Base-by-base conservation (phyloP, 1,140 invertebrate genomes). In the Wiebesia pumilae region DNA sequence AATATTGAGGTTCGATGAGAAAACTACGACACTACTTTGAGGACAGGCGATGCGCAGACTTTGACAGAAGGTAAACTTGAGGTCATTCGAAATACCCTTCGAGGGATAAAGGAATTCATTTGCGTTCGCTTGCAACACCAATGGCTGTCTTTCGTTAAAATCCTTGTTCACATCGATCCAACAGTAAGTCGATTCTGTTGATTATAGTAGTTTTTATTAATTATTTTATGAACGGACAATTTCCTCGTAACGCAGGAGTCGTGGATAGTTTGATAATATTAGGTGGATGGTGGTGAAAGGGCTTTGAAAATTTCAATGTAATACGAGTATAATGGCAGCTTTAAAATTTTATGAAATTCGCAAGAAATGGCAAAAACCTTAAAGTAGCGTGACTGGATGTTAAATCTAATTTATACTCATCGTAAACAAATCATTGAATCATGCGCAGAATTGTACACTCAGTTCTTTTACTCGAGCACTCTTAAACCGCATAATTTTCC, bases 21-120 rank as follows among this genome's bases (percentile, higher is more conserved):
- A 69, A 14, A 87, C 81, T 27, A 7, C 24, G 12, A 87, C 54
- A 21, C 16, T 30, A 24, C 40, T 51, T 21, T 77, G 69, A 0
- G 86, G 81, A 58, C 86, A 87, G 9, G 78, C 86, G 12, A 84
- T 69, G 1, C 86, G 65, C 0, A 84, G 24, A 16, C 21, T 33
- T 10, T 83, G 51, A 51, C 47, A 81, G 12, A 87, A 84, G 6
- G 16, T 30, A 1, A 87, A 27, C 14, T 54, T 81, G 3, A 87
- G 2, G 19, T 38, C 33, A 14, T 43, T 51, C 19, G 77, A 80
- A 9, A 33, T 24, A 27, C 51, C n/a, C 58, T 81, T 87, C 3
- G 73, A 9, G 4, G 86, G 86, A 24, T 87, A 87, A 3, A 65
- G 1, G 24, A 87, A 84, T 30, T 81, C 86, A 51, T 84, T 84